Evolutionary conservation across 2,113 vertebrate species (phyloP), one percentile per base, ranked within the genome.

Genomic region (Sylvietta virens): DNA sequence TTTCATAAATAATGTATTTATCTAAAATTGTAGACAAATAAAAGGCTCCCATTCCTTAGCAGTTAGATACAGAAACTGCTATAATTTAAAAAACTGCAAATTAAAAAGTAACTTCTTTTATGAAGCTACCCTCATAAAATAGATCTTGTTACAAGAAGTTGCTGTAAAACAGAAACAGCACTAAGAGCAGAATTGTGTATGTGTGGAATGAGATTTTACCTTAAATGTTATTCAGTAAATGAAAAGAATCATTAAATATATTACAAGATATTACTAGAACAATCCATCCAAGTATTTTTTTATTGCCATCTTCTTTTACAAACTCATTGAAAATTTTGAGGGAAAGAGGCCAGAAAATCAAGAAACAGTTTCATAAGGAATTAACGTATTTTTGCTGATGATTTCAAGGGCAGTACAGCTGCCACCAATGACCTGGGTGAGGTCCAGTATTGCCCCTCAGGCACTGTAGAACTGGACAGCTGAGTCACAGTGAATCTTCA

Each of bases 191-290:
- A 95, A 97, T 48, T 94, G 48, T 58, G 31, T 97, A 65, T 86
- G 76, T 91, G 94, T 96, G 54, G 20, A 97, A 94, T 94, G 66
- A 93, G 56, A 85, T 86, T 96, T 94, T 88, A 88, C 86, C 86
- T 94, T 67, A 93, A 96, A 97, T 92, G 88, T 86, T 96, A 92
- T 89, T 85, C 92, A 82, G 84, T 94, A 97, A 98, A 97, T 95
- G 53, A 97, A 98, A 98, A 96, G 69, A 95, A 92, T 86, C 88
- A 94, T 97, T 96, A 97, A 97, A 95, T 95, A 81, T 56, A 85
- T 90, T 97, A 78, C 89, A 87, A 92, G 39, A 7, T 90, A 93
- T 94, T 97, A 88, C 92, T 94, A 73, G 71, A 94, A 95, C 90
- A 97, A 97, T 88, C 76, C 45, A 86, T 95, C 64, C 82, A 96